Evolutionary conservation across 1,140 invertebrate genomes (phyloP).

Genomic region (Asbolus verrucosus): DNA sequence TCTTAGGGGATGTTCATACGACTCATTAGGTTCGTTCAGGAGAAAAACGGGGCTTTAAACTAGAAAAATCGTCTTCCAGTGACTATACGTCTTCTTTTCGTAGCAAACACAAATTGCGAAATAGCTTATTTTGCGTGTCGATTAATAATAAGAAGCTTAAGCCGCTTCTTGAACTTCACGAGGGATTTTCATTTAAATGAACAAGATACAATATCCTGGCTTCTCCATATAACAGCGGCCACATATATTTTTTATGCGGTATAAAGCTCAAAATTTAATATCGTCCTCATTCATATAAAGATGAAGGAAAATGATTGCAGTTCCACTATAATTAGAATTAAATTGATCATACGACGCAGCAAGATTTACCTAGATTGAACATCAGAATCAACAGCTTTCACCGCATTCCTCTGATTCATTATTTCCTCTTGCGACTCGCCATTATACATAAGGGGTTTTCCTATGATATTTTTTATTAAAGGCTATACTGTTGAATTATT

Average conservation of each 20-base stretch:
- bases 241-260: conserved; percentile 21
- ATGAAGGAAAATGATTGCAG: no score
- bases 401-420: no score
- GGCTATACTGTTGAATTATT: conserved; percentile 16
- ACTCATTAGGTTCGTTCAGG: conserved; percentile 28
- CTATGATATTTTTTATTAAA: neutral
- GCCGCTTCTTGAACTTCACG: conserved; percentile 14
- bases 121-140: conserved; percentile 26
- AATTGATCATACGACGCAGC: no score
- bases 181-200: conserved; percentile 25
- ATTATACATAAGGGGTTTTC: no score
- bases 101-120: conserved; percentile 3
- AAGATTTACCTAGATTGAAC: no score
- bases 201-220: conserved; percentile 22
- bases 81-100: conserved; percentile 15
- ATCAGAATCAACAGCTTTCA: no score
- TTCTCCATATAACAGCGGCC: neutral
- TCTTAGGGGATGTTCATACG: conserved; percentile 25
- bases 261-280: conserved; percentile 15
- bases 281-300: neutral
- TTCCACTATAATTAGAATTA: no score
- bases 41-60: conserved; percentile 23
- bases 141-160: conserved; percentile 28
- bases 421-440: no score
- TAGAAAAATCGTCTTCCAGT: conserved; percentile 10